Base-by-base conservation (phyloP, 2,797 vertebrate genomes). In the Perodicticus potto region DNA sequence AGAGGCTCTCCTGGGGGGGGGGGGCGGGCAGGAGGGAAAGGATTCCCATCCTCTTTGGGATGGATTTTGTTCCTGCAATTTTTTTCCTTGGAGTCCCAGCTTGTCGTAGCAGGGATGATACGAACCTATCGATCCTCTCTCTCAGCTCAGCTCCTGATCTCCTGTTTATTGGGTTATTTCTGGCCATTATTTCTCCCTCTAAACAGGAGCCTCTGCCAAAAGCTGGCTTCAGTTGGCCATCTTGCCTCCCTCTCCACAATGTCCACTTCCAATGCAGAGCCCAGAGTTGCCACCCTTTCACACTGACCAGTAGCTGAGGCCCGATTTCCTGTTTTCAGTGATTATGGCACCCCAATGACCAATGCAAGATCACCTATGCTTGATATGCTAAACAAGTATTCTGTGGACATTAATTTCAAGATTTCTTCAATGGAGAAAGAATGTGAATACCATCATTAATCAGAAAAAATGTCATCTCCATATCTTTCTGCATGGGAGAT, bases 371-470 rank as follows among this genome's bases (percentile, higher is more conserved):
- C 97, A 97, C 95, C 96, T 97, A 93, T 96, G 93, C 94, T 97
- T 86, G 87, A 69, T 3, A 97, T 97, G 89, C 97, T 97, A 98
- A 98, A 97, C 96, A 96, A 98, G 93, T 97, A 94, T 98, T 97
- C 97, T 95, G 96, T 27, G 49, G 94, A 86, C 98, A 97, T 85
- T 6, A 96, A 97, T 97, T 63, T 70, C 96, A 98, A 86, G n/a
- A 84, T 89, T 97, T 95, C 95, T 98, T 96, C 94, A 84, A 72
- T 65, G 91, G 92, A 97, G 96, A 96, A 98, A 37, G 95, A 97
- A 96, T 97, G 97, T 97, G 97, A 97, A 97, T 83, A 0, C 86
- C 93, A 96, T 96, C 20, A 0, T 97, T 94, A 97, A 97, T 97
- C 96, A 97, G 98, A 96, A 97, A 96, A 96, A 96, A 93, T 89